Evolutionary conservation across 2,888 invertebrate genomes (phyloP), one percentile per base, ranked within the genome.

Genomic region (Drosophila nr. medialis): DNA sequence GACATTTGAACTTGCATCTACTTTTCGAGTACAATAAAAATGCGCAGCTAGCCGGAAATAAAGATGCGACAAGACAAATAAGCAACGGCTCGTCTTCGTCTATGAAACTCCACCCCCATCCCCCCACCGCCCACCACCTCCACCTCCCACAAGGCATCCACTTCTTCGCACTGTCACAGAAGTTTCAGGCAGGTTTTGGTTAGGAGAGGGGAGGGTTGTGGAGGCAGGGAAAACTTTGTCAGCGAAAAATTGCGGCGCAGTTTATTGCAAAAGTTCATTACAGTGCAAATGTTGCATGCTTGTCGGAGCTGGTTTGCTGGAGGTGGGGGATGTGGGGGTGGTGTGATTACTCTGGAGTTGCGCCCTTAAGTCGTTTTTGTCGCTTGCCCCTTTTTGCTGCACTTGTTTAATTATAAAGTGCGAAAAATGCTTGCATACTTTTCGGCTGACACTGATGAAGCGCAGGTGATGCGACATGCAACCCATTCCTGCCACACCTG

Each of bases 211-310:
- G 6, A 3, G 18, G 15, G 3, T 6, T 18, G 40, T 50, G 36
- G 53, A 24, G 56, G 53, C 56, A 55, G 60, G 72, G 58, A 71
- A 85, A 89, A 86, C 73, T 86, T 86, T 86, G 86, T 86, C 86
- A 86, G 86, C 86, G 89, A 86, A 86, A 86, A 86, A 86, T 86
- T 86, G 86, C 85, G 89, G 86, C 86, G 78, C 89, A 86, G 86
- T 86, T 86, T 86, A 86, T 86, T 86, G 86, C 89, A 89, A 86
- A 86, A 86, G 86, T 86, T 86, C 89, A 86, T 86, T 86, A 86
- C 86, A 86, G 86, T 89, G 87, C 86, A 86, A 86, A 86, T 86
- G 89, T 86, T 86, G 80, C 86, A 72, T 77, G 77, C 65, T 77
- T 77, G 64, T 78, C 72, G 55, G 45, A 27, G 34, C 48, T 30